A percentile compares a stretch with the other conserved stretches of the same genome.
Conservation (phyloP, 2,888 invertebrate genomes). For the Allacma fusca region DNA sequence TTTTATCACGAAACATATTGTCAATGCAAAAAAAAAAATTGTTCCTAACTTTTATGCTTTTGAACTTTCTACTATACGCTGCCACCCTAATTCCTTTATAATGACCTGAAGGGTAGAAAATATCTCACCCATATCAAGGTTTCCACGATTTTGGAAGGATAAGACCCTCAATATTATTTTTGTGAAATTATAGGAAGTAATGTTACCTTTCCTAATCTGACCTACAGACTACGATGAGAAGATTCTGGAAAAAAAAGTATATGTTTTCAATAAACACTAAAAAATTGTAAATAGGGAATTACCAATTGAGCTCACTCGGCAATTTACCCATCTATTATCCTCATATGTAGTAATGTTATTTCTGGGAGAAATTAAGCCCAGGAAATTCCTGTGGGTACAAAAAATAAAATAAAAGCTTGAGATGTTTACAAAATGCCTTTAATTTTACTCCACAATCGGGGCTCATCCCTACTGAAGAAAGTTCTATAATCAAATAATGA, state of each 20-base stretch:
- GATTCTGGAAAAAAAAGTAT: not conserved
- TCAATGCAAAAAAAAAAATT: not conserved
- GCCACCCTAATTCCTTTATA: conserved; percentile 5
- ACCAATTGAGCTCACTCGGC: not conserved
- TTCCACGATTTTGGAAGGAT: not conserved
- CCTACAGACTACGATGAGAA: not conserved
- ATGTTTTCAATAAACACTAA: conserved; percentile 1
- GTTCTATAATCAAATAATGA: not conserved
- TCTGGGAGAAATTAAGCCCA: not conserved
- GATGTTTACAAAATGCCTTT: not conserved
- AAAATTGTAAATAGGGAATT: not conserved
- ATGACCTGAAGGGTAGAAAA: not conserved
- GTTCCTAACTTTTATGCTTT: not conserved
- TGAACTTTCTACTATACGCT: not conserved
- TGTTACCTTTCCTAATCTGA: not conserved
- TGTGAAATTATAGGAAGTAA: conserved; percentile 1
- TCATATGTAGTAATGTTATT: not conserved
- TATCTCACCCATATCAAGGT: not conserved
- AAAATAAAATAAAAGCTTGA: not conserved
- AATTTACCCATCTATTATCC: not conserved
- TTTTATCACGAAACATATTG: not conserved
- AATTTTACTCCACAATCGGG: not conserved
- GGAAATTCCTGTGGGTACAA: not conserved
- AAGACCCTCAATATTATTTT: not conserved
- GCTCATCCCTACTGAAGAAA: not conserved